Percentiles rank a stretch among this genome's conserved stretches.
Conservation (phyloP, 2,797 vertebrate species). For the Hypotaenidia philippensis region DNA sequence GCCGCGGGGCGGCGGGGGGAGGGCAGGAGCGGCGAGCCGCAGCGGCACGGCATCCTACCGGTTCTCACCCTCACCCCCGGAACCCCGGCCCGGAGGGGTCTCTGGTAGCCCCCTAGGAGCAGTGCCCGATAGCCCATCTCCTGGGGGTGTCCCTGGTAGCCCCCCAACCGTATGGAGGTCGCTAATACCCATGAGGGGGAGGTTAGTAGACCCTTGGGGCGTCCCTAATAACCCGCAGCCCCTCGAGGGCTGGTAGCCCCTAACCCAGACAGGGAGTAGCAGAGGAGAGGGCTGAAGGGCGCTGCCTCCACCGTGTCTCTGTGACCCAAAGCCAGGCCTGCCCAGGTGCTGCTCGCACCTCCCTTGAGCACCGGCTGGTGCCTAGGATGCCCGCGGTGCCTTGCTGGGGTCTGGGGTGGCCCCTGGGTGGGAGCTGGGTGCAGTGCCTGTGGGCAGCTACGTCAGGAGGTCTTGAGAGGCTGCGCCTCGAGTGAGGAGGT, state of each 20-base stretch:
- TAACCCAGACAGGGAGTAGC: neutral
- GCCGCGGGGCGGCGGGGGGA: neutral
- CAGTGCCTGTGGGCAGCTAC: neutral
- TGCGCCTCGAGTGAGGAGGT: neutral
- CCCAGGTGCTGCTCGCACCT: neutral
- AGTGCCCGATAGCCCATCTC: neutral
- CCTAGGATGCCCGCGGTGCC: neutral
- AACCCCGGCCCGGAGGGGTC: neutral
- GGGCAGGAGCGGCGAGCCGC: neutral
- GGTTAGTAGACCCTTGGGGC: neutral
- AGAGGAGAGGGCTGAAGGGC: neutral
- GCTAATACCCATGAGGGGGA: neutral
- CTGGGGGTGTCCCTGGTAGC: neutral
- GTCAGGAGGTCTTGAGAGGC: neutral
- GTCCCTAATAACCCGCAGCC: neutral
- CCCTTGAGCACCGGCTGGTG: neutral
- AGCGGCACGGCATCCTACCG: neutral
- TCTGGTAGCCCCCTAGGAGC: no score
- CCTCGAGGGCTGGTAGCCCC: neutral
- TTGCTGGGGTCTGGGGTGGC: rapidly evolving
- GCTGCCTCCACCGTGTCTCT: neutral
- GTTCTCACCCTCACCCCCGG: neutral
- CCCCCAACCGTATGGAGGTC: neutral
- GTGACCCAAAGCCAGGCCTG: neutral
- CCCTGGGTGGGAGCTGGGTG: neutral